Evolutionary conservation across 2,797 vertebrate species (phyloP).

Genomic region (Pogonophryne albipinna): DNA sequence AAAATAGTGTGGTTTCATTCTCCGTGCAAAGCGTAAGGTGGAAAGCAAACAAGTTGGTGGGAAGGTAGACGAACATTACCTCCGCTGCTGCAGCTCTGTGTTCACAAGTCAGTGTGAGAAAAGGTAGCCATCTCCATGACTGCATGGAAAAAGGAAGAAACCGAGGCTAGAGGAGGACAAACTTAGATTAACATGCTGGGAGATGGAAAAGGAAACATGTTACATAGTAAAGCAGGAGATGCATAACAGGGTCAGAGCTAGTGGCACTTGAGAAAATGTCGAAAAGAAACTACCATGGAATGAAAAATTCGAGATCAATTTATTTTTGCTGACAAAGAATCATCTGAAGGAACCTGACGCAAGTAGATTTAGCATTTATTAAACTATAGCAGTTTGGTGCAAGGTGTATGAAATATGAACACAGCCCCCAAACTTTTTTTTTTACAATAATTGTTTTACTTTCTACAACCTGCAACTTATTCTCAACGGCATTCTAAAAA

Average conservation of each 20-base stretch:
- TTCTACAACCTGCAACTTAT: neutral
- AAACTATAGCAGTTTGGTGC: neutral
- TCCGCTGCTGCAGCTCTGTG: conserved; percentile 43
- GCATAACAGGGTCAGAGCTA: conserved; percentile 8
- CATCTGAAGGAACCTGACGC: neutral
- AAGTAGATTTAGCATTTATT: neutral
- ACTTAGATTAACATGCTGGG: conserved; percentile 32
- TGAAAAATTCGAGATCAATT: neutral
- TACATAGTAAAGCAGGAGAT: conserved; percentile 37
- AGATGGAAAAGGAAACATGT: conserved; percentile 40
- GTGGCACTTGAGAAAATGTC: conserved; percentile 1
- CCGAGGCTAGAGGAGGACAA: conserved; percentile 49
- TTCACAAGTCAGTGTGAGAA: conserved; percentile 69
- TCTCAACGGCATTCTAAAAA: neutral
- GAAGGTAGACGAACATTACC: conserved; percentile 57
- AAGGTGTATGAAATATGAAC: neutral
- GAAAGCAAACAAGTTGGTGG: conserved; percentile 73
- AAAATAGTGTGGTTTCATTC: conserved; percentile 75
- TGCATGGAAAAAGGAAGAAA: conserved; percentile 70
- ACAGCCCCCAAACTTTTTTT: neutral
- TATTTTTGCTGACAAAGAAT: neutral
- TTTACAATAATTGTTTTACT: neutral
- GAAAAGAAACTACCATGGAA: conserved; percentile 3
- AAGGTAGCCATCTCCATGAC: conserved; percentile 63
- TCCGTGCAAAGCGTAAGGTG: conserved; percentile 54